Evolutionary conservation across 2,113 vertebrate genomes (phyloP), one percentile per base, ranked within the genome.

Genomic region (Nyctibius bracteatus): DNA sequence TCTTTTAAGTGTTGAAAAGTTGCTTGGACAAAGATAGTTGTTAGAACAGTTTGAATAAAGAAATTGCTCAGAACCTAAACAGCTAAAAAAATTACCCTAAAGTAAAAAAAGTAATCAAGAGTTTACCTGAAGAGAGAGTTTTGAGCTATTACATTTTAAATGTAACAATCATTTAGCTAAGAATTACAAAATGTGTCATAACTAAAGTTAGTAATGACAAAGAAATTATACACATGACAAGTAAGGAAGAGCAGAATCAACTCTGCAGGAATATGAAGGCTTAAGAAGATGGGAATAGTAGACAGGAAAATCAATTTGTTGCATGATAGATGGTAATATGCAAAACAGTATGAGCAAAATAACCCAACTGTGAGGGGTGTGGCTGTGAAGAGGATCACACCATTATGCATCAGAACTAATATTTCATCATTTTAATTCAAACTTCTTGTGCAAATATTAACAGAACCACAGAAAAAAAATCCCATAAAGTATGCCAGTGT

Each of bases 241-340:
- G 54, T 27, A 83, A 62, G 33, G 43, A 71, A 80, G 20, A 94
- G 55, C 39, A 80, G 33, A 89, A 73, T 52, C 62, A 91, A n/a
- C 41, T 75, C 67, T 83, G 52, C 23, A 77, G 74, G 67, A 79
- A 83, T 22, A 44, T 33, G 55, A 86, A 88, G 20, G 73, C 31
- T 94, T 89, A 52, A 67, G 63, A 63, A 74, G 65, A 75, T 74
- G 10, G 41, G 55, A 83, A 87, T 2, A 73, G 58, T 7, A 85
- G 74, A 90, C 58, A 94, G 62, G 31, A 94, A 96, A 94, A 73
- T 82, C 47, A 94, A 92, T 84, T 63, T 91, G 72, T 54, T 91
- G 51, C 47, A 59, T 89, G 83, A 91, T 67, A 94, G 77, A 91
- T 89, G 52, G 43, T 74, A 51, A 46, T 77, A 94, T 58, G 75